Evolutionary conservation across 2,797 vertebrate genomes (phyloP).

Genomic region (Catharus ustulatus): DNA sequence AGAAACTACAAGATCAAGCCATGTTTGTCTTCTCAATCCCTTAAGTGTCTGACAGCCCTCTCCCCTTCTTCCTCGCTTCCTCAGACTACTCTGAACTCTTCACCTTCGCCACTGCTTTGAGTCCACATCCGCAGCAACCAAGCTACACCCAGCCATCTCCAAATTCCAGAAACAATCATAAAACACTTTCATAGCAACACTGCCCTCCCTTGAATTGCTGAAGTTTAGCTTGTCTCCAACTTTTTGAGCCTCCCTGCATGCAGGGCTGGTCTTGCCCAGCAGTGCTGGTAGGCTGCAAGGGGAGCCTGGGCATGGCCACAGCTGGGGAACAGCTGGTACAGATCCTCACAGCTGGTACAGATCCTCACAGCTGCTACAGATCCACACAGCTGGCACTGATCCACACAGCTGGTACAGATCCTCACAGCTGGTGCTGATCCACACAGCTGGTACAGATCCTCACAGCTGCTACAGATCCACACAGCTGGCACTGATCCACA

Average conservation of each 20-base stretch:
- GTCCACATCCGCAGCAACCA: slow-evolving; percentile 1
- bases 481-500: background rate
- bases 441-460: background rate
- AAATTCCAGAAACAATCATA: background rate
- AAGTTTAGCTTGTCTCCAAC: background rate
- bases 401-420: background rate
- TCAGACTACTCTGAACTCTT: slow-evolving; percentile 42
- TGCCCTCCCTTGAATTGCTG: background rate
- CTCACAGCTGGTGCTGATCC: background rate
- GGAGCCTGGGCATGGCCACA: background rate
- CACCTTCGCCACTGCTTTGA: slow-evolving; percentile 34
- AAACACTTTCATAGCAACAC: background rate
- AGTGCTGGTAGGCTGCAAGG: background rate
- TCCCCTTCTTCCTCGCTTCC: slow-evolving; percentile 10
- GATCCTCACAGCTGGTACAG: no score
- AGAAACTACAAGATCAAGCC: slow-evolving; percentile 62
- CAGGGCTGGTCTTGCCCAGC: rapidly evolving
- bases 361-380: background rate
- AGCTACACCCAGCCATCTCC: background rate
- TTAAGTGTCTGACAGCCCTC: slow-evolving; percentile 36
- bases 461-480: background rate
- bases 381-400: background rate
- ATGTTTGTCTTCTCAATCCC: slow-evolving; percentile 41
- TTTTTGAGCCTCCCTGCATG: background rate
- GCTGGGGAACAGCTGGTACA: background rate